Conservation (phyloP, 2,888 invertebrate species). For the Theretra japonica region DNA sequence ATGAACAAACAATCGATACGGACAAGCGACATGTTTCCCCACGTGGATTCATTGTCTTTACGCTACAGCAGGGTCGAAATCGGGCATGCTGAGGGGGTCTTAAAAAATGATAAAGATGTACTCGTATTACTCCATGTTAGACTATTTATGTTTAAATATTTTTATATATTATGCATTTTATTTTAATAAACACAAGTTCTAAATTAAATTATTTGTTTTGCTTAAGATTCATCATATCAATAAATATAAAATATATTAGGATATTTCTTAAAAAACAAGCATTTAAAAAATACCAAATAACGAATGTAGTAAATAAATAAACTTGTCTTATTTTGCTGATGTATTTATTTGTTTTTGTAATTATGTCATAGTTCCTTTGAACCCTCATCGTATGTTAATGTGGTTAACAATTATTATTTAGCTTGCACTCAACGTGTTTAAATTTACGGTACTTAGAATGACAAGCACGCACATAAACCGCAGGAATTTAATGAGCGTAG, state of each 20-base stretch:
- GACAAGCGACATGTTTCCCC: constrained; percentile 36
- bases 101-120: no score
- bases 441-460: constrained; percentile 1
- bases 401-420: not conserved
- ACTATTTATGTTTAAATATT: no score
- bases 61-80: not conserved
- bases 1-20: constrained; percentile 36
- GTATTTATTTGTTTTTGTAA: not conserved
- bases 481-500: constrained; percentile 31
- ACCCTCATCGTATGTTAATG: not conserved
- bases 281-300: no score
- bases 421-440: constrained; percentile 1
- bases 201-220: no score
- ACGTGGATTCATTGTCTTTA: constrained; percentile 38
- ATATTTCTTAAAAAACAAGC: not conserved
- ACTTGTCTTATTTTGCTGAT: not conserved
- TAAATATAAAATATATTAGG: not conserved
- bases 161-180: no score
- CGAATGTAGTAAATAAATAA: no score
- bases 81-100: not conserved
- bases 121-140: no score
- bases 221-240: no score
- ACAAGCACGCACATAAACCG: not conserved
- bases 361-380: not conserved
- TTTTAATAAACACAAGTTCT: no score